Conservation (phyloP, 2,888 invertebrate genomes). For the Abscondita cerata region DNA sequence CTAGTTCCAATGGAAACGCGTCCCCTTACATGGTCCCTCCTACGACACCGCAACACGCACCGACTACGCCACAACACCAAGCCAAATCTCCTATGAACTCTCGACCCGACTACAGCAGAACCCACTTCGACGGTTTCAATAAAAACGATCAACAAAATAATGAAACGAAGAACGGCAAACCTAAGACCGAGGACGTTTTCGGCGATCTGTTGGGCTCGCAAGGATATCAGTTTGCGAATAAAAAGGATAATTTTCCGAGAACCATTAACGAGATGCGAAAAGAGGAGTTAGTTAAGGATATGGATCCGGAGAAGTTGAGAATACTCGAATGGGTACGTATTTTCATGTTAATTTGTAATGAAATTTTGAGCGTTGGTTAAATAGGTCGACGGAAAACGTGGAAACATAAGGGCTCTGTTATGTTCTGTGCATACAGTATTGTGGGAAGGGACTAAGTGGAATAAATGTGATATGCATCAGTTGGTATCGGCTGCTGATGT, state of each 20-base stretch:
- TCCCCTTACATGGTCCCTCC: conserved; percentile 49
- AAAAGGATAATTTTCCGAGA: conserved; percentile 76
- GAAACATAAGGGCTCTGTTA: conserved; percentile 93
- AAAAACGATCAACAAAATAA: conserved; percentile 41
- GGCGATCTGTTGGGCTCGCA: conserved; percentile 91
- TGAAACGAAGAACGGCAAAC: conserved; percentile 46
- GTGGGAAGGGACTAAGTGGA: conserved; percentile 95
- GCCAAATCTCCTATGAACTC: conserved; percentile 56
- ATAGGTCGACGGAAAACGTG: conserved; percentile 93
- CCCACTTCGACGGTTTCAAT: conserved; percentile 69
- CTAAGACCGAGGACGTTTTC: conserved; percentile 76
- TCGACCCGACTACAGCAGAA: conserved; percentile 68
- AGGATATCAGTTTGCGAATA: conserved; percentile 82
- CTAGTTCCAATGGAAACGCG: conserved; percentile 38
- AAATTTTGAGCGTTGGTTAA: neutral
- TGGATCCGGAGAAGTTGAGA: conserved; percentile 91
- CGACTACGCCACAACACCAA: conserved; percentile 56
- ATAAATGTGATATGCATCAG: conserved; percentile 93
- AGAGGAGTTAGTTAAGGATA: conserved; percentile 81
- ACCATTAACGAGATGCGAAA: conserved; percentile 95
- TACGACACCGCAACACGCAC: conserved; percentile 40
- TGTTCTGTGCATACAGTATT: conserved; percentile 93
- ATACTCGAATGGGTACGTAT: conserved; percentile 77
- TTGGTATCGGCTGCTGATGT: conserved; percentile 92
- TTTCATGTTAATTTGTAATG: neutral